Percentiles rank a stretch among this genome's conserved stretches.
These are phyloP conservation scores for Thymelicus sylvestris DNA, from an alignment of 2,888 invertebrate species.

Conservation along the genomic window DNA sequence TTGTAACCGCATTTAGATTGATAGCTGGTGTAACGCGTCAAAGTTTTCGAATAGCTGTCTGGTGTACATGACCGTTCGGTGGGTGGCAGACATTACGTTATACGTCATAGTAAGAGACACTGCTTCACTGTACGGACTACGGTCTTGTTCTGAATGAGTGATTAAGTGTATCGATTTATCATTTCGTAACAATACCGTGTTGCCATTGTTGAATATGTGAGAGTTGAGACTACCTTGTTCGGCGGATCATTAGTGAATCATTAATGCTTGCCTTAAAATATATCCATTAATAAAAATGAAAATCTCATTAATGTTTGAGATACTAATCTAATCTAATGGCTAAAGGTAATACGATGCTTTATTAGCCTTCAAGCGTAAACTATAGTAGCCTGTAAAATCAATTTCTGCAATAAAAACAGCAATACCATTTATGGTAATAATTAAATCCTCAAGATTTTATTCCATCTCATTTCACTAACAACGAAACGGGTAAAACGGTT, in stretches of 20 bases:
- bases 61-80: slow-evolving; percentile 52
- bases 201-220: slow-evolving; percentile 43
- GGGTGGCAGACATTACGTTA: slow-evolving; percentile 55
- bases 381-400: too few relatives aligned
- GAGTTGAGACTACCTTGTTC: slow-evolving; percentile 30
- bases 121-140: slow-evolving; percentile 58
- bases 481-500: slow-evolving; percentile 20
- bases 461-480: slow-evolving; percentile 17
- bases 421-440: background rate
- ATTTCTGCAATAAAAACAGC: too few relatives aligned
- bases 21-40: slow-evolving; percentile 73
- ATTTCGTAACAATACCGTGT: slow-evolving; percentile 64
- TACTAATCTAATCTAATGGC: background rate
- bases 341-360: too few relatives aligned
- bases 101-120: slow-evolving; percentile 45
- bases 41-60: slow-evolving; percentile 51
- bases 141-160: slow-evolving; percentile 60
- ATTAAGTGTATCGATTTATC: slow-evolving; percentile 67
- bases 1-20: slow-evolving; percentile 71
- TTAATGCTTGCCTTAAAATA: slow-evolving; percentile 15
- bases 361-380: too few relatives aligned
- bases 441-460: background rate
- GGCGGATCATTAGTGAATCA: slow-evolving; percentile 34
- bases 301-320: slow-evolving; percentile 21
- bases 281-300: slow-evolving; percentile 33